Base-by-base conservation (phyloP, 2,797 vertebrate species). In the Semotilus atromaculatus region DNA sequence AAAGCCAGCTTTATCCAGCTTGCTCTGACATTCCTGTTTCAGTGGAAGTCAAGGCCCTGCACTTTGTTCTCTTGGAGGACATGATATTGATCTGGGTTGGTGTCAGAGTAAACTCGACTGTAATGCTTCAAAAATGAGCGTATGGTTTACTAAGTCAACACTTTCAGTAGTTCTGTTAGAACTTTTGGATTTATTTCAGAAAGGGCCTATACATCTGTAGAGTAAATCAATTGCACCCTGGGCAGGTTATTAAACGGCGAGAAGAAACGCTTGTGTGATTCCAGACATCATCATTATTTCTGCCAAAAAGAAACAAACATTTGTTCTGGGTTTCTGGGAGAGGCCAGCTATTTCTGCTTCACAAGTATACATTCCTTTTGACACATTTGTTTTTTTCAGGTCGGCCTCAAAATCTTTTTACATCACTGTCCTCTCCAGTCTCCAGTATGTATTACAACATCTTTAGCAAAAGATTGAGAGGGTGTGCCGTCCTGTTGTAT, bases 271-370 rank as follows among this genome's bases (percentile, higher is more conserved):
- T 85, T 85, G 80, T 86, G 82, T 82, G 82, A 86, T 83, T 83
- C 77, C 72, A 88, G 86, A 88, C 87, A 85, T 85, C 82, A 90
- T 90, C 87, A 90, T 90, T 87, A 86, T 88, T 89, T 88, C 86
- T 85, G 88, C 80, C 19, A 40, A 80, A 62, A 74, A 85, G 84
- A 87, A 88, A 88, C 86, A 87, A 88, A 86, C 82, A 83, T 86
- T 83, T 89, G 67, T 86, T 81, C 78, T 80, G 29, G 83, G 77
- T 85, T 82, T 81, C 83, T 67, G 29, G 26, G 40, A 83, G 72
- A 88, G 85, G 64, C 43, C 40, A 29, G 74, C 84, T 55, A 79
- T 85, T 84, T 77, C 80, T 43, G 38, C 60, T 45, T 34, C 55
- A 29, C 29, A 70, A 45, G 58, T 68, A 76, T 76, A 81, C n/a